Percentiles rank a stretch among this genome's conserved stretches.
phyloP scores from a whole-genome alignment of 2,113 vertebrate species.

The Morone saxatilis region DNA sequence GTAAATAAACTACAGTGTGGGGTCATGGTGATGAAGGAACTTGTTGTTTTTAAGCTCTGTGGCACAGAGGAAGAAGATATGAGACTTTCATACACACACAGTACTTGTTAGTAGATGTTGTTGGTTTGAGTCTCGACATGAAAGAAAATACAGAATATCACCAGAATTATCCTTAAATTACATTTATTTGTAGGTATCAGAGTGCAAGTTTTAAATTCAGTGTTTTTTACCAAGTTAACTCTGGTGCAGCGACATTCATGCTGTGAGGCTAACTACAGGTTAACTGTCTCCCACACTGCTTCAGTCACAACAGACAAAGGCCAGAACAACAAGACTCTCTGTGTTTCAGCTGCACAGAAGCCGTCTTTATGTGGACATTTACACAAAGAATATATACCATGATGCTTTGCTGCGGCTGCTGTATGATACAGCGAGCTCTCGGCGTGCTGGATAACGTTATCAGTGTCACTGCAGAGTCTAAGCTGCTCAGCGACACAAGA shows the following conservation, averaged over 20 bases:
- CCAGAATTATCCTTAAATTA: no score
- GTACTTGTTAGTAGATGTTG: no score
- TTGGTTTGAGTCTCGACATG: no score
- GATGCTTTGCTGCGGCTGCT: constrained; percentile 4
- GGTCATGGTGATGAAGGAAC: not conserved
- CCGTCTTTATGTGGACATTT: constrained; percentile 30
- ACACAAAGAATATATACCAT: not conserved
- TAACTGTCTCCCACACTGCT: constrained; percentile 8
- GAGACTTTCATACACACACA: no score
- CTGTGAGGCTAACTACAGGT: not conserved
- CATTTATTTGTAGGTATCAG: no score
- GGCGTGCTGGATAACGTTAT: not conserved
- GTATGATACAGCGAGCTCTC: not conserved
- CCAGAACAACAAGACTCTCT: not conserved
- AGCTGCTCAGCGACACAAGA: not conserved
- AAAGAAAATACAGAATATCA: no score
- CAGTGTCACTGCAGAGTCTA: not conserved
- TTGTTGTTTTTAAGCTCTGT: no score
- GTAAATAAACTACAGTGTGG: not conserved
- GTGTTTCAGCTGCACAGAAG: constrained; percentile 6
- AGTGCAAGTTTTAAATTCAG: no score
- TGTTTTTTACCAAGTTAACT: no score
- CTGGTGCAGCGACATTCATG: no score
- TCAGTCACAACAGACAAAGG: not conserved
- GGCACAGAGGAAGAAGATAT: no score